Percentiles rank a stretch among this genome's conserved stretches.
Evolutionary conservation across 2,797 vertebrate genomes (phyloP).

Genomic region (Crossoptilon crossoptilon): DNA sequence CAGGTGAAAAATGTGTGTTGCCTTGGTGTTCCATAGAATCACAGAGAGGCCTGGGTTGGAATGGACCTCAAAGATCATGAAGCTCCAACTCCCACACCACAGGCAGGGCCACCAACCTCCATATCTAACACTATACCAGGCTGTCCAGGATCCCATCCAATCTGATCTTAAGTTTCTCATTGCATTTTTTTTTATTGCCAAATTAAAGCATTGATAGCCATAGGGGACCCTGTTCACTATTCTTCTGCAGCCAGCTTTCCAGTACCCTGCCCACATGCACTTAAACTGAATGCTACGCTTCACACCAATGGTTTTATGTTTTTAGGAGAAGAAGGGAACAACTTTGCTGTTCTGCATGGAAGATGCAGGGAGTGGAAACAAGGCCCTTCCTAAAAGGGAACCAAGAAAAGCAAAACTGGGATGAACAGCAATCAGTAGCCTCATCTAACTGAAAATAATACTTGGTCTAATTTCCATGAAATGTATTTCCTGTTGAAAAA

Average conservation of each 20-base stretch:
- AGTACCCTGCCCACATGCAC: rapidly evolving
- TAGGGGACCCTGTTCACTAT: background rate
- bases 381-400: background rate
- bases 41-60: too few relatives aligned
- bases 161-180: background rate
- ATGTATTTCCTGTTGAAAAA: background rate
- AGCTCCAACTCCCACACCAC: too few relatives aligned
- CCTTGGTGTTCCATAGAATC: too few relatives aligned
- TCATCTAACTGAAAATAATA: background rate
- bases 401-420: background rate
- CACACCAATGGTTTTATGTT: background rate
- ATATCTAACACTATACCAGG: too few relatives aligned
- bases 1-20: background rate
- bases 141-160: too few relatives aligned
- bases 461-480: background rate
- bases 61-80: too few relatives aligned
- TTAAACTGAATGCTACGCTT: background rate
- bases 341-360: background rate
- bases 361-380: rapidly evolving
- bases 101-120: too few relatives aligned
- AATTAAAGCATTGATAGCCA: background rate
- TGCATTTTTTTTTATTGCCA: background rate
- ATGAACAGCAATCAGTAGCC: background rate
- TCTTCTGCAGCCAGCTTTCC: background rate
- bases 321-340: background rate